Conservation (phyloP, 2,113 vertebrate genomes). For the Steatornis caripensis region DNA sequence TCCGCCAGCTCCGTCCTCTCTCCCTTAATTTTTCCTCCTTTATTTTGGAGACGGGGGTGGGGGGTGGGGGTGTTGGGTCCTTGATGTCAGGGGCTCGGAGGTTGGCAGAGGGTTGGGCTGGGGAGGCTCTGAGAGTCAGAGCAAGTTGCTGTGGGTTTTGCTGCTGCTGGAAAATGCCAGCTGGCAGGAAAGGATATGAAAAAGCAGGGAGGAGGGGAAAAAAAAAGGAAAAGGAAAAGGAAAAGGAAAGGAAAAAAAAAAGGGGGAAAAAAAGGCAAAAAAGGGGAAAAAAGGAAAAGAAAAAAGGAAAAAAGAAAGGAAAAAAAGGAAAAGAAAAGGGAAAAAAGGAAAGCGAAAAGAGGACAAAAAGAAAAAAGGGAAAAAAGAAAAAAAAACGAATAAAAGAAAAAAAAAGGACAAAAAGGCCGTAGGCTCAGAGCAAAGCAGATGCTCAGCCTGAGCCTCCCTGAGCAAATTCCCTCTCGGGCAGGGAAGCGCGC, state of each 20-base stretch:
- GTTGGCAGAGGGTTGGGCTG: neutral
- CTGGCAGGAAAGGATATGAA: neutral
- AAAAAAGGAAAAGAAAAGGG: fast-evolving
- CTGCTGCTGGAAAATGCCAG: neutral
- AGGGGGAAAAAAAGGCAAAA: fast-evolving
- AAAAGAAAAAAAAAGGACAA: neutral
- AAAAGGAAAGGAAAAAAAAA: fast-evolving
- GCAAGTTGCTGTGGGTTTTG: neutral
- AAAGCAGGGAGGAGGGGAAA: fast-evolving
- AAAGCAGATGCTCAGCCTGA: neutral
- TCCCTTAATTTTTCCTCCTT: neutral
- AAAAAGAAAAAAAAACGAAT: no score
- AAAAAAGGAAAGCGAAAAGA: fast-evolving
- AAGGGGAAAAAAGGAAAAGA: no score
- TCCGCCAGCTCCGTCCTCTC: neutral
- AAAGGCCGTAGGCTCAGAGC: neutral
- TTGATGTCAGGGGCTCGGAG: neutral
- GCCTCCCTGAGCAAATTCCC: neutral
- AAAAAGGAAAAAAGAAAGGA: no score
- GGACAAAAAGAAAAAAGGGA: neutral
- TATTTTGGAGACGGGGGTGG: neutral
- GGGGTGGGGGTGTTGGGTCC: neutral
- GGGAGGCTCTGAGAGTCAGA: neutral
- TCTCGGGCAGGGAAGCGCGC: neutral
- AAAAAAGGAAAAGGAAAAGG: no score